phyloP scores from a whole-genome alignment of 2,113 vertebrate genomes.

The Poicephalus gulielmi region DNA sequence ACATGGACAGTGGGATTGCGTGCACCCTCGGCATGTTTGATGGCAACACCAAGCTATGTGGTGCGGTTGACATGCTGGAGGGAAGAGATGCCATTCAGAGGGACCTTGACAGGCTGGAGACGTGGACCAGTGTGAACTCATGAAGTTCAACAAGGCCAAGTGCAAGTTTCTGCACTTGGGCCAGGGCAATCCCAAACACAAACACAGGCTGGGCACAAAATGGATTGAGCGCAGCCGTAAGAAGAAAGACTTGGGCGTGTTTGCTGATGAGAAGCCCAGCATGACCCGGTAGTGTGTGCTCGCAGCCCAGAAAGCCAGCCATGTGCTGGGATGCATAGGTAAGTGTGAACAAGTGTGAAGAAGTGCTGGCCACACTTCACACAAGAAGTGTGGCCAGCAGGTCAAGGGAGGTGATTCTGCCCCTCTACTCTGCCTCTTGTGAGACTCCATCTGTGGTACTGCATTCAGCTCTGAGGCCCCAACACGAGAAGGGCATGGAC shows the following conservation, averaged over 20 bases:
- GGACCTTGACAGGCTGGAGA: neutral
- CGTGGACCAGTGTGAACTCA: neutral
- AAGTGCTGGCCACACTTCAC: no score
- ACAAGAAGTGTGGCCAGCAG: neutral
- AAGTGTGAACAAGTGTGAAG: neutral
- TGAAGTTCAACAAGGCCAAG: neutral
- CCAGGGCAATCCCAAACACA: neutral
- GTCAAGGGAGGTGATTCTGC: neutral
- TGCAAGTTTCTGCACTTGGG: neutral
- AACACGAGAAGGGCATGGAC: neutral
- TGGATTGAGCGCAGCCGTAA: neutral
- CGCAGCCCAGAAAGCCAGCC: neutral
- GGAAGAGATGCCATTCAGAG: neutral
- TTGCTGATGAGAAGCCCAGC: neutral
- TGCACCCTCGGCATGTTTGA: neutral
- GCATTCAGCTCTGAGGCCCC: neutral
- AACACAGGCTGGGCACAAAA: neutral
- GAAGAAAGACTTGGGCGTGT: neutral
- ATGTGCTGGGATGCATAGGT: neutral
- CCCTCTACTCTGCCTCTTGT: neutral
- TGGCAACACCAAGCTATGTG: rapidly evolving
- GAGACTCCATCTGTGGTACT: neutral
- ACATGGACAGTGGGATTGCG: rapidly evolving
- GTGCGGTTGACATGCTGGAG: neutral
- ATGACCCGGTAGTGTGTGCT: no score